Evolutionary conservation across 2,797 vertebrate genomes (phyloP).

Genomic region (Hippocampus kuda): DNA sequence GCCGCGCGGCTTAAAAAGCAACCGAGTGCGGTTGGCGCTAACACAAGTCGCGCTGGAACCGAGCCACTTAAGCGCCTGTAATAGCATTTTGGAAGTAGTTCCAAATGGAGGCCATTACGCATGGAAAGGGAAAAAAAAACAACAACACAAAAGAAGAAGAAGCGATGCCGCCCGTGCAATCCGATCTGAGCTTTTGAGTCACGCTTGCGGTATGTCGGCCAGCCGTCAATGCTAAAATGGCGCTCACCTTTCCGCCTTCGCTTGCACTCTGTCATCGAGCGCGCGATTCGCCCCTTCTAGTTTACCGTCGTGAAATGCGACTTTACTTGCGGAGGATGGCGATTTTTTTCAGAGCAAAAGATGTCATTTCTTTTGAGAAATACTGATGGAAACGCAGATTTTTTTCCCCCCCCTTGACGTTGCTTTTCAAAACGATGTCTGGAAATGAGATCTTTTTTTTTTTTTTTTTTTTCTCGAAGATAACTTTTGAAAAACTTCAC

Average conservation of each 20-base stretch:
- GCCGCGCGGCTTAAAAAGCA: conserved; percentile 4
- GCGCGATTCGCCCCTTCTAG: not conserved
- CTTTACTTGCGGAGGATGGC: not conserved
- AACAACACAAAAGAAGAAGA: not conserved
- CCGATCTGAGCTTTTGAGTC: conserved; percentile 4
- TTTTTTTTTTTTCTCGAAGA: too few relatives aligned
- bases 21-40: not conserved
- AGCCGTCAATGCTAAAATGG: not conserved
- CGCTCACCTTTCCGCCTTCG: not conserved
- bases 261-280: not conserved
- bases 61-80: conserved; percentile 1
- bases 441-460: too few relatives aligned
- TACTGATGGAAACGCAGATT: too few relatives aligned
- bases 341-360: too few relatives aligned
- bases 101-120: conserved; percentile 6
- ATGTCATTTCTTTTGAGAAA: too few relatives aligned
- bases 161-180: conserved; percentile 3
- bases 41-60: not conserved
- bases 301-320: not conserved
- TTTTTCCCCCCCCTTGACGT: too few relatives aligned
- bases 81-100: conserved; percentile 1
- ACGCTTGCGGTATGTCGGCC: conserved; percentile 7
- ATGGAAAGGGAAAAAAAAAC: not conserved
- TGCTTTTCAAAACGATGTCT: too few relatives aligned
- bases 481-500: too few relatives aligned